Evolutionary conservation across 2,888 invertebrate species (phyloP), one percentile per base, ranked within the genome.

Genomic region (Loripinus fragilis): DNA sequence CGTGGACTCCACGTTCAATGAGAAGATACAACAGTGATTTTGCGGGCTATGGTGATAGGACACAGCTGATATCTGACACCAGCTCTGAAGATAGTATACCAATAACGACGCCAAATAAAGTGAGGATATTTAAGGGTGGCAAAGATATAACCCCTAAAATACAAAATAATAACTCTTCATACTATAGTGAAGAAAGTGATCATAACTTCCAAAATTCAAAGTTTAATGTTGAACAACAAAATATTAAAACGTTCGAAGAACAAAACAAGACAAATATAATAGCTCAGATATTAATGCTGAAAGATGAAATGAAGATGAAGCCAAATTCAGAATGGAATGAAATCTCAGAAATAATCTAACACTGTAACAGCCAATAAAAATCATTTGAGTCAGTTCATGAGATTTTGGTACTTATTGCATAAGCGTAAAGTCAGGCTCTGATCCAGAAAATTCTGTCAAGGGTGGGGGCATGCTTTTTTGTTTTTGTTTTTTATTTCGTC

Each of bases 241-340:
- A 5, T 7, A 2, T 25, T 8, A 60, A 60, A 60, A 20, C 33
- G 20, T 15, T 33, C 2, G 60, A 60, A 60, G 60, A 20, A 12
- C 60, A 60, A 20, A 60, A 20, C 28, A 60, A 60, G 28, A 12
- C 30, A 33, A 33, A 60, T 20, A 60, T 60, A 10, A 60, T 79
- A 15, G 72, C 77, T 23, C 77, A 80, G 25, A 80, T 72, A 64
- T 70, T 78, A 25, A 81, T 80, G 66, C 73, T 81, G 15, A 77
- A 77, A n/a, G 38, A 69, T 20, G 84, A 81, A 71, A 84, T 84
- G 20, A 79, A 78, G 48, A 68, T 70, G 66, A 81, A 80, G 41
- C 70, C 76, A 50, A 20, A 71, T 15, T 65, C 73, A 5, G 76
- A 80, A 7, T 83, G 83, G 83, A 80, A 78, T 65, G 83, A 77